Evolutionary conservation across 2,113 vertebrate species (phyloP).

Genomic region (Phylloscopus trochiloides): DNA sequence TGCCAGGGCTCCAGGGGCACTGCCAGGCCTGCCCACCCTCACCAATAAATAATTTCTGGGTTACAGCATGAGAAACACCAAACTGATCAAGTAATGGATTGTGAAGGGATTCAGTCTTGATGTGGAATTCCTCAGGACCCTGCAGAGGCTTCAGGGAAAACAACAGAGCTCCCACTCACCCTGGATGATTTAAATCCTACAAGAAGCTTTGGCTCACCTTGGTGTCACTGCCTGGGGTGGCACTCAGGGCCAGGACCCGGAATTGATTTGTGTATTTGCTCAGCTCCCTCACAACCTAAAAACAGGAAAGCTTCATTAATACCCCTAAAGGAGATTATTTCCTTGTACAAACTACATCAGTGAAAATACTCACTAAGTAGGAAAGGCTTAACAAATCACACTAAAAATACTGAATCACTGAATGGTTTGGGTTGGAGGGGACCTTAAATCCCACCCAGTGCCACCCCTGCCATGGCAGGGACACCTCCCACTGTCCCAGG

Average conservation of each 20-base stretch:
- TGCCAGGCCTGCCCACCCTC: background rate
- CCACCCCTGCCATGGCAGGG: background rate
- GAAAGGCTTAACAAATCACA: background rate
- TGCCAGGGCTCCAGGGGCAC: background rate
- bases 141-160: background rate
- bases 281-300: constrained; percentile 88
- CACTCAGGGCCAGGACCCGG: constrained; percentile 90
- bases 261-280: constrained; percentile 85
- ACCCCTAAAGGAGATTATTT: background rate
- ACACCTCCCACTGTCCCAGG: background rate
- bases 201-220: constrained; percentile 73
- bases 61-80: background rate
- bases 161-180: background rate
- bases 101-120: background rate
- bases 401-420: background rate
- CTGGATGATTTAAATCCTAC: fast-evolving
- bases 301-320: background rate
- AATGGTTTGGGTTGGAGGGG: too few species aligned
- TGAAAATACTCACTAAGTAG: background rate
- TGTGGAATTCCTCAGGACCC: background rate
- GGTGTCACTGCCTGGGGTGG: constrained; percentile 90
- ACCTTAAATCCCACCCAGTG: fast-evolving
- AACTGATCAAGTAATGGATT: fast-evolving
- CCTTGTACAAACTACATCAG: background rate
- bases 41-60: fast-evolving